Evolutionary conservation across 2,797 vertebrate species (phyloP), one percentile per base, ranked within the genome.

Genomic region (Naso thynnoides): DNA sequence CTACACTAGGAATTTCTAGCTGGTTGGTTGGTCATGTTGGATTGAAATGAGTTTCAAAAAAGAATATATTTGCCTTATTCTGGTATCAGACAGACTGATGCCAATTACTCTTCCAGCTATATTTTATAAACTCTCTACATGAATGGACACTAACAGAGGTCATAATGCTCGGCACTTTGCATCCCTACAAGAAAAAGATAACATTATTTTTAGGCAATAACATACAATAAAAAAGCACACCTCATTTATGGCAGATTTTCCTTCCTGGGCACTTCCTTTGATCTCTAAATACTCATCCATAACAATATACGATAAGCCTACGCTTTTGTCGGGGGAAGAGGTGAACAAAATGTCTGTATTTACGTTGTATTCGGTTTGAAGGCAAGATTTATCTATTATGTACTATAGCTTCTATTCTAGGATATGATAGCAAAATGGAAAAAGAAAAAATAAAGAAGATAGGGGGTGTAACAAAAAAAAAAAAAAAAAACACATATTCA

Each of bases 161-260:
- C 16, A 41, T 79, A 82, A 72, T 62, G 64, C 56, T 79, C 66
- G 5, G 83, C 87, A 87, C 75, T 78, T 77, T 74, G 73, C 80
- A 48, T 60, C 58, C 19, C 57, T 26, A 47, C n/a, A 63, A 66
- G 50, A 72, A 59, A 6, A 44, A 75, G 31, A 33, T 33, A 10
- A 36, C 33, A 39, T 61, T n/a, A 23, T 80, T 68, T 68, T 73
- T 63, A 86, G 79, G 83, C 71, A 84, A 73, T 44, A 67, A 83
- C 38, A 53, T 47, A 82, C 27, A 66, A 72, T 67, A 82, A 26
- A 85, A 78, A 87, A 65, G 73, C 55, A 79, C 45, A 52, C 70
- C 73, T 81, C 27, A 54, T 61, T 81, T 72, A 87, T 91, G 88
- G 88, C 89, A 84, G 63, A 79, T 60, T 83, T 79, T 89, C 87